phyloP scores from a whole-genome alignment of 2,797 vertebrate genomes.

The Microhierax caerulescens region DNA sequence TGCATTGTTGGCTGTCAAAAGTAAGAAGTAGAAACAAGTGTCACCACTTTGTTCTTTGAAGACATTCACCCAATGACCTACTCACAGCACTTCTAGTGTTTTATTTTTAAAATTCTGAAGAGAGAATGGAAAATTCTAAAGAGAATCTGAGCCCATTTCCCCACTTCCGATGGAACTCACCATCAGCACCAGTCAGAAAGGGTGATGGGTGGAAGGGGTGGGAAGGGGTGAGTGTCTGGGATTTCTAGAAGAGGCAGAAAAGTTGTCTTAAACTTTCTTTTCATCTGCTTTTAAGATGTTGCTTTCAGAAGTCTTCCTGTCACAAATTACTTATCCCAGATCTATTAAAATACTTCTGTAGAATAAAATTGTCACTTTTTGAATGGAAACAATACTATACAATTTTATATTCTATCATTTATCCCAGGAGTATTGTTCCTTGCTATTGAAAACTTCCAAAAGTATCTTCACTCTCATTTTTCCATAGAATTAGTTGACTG shows the following conservation, averaged over 20 bases:
- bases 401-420: background rate
- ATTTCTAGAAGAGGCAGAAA: background rate
- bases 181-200: background rate
- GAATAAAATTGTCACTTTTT: background rate
- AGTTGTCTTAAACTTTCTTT: background rate
- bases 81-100: background rate
- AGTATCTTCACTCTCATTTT: background rate
- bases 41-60: background rate
- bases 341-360: background rate
- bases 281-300: background rate
- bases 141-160: background rate
- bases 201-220: background rate
- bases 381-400: background rate
- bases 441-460: background rate
- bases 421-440: background rate
- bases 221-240: background rate
- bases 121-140: background rate
- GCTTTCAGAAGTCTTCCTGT: background rate
- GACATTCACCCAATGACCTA: background rate
- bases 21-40: background rate
- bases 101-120: background rate
- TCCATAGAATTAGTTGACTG: background rate
- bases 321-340: background rate
- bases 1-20: background rate
- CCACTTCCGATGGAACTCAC: accelerated